Percentiles rank a stretch among this genome's conserved stretches.
These are phyloP conservation scores for Belonocnema kinseyi DNA, from an alignment of 1,140 invertebrate species.

Conservation along the genomic window DNA sequence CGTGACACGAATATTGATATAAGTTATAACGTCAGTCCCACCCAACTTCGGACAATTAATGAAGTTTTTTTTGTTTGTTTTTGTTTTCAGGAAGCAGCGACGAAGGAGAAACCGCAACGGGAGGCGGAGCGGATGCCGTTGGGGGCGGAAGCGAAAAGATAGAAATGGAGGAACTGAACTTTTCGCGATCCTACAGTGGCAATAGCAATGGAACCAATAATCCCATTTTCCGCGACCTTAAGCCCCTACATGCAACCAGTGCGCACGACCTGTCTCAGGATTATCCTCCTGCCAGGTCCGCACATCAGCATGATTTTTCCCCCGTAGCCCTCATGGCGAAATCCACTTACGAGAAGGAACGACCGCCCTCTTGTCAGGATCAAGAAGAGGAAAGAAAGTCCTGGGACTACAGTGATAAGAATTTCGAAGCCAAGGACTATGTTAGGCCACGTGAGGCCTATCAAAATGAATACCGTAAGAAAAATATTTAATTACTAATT, in stretches of 20 bases:
- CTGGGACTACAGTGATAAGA: constrained; percentile 62
- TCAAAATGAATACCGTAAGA: constrained; percentile 64
- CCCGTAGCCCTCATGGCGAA: constrained; percentile 51
- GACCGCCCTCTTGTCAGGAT: constrained; percentile 11
- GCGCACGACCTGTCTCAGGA: constrained; percentile 57
- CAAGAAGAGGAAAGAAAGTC: constrained; percentile 57
- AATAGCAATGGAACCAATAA: constrained; percentile 44
- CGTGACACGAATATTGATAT: not conserved
- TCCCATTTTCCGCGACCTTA: constrained; percentile 56
- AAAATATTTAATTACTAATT: too few relatives aligned
- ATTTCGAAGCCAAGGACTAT: constrained; percentile 51
- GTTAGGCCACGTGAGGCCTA: constrained; percentile 45
- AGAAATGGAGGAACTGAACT: constrained; percentile 70
- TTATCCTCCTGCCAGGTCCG: constrained; percentile 50
- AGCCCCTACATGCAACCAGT: constrained; percentile 50
- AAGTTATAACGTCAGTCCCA: too few relatives aligned
- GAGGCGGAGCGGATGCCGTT: constrained; percentile 44
- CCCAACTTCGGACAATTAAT: too few relatives aligned
- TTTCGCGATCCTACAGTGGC: constrained; percentile 53
- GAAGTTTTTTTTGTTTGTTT: not conserved
- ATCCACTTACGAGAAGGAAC: constrained; percentile 48
- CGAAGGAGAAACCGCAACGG: constrained; percentile 66
- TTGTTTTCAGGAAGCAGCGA: constrained; percentile 69
- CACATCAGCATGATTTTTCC: constrained; percentile 47
- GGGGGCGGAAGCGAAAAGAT: constrained; percentile 51